Evolutionary conservation across 2,797 vertebrate species (phyloP).

Genomic region (Enteromius unitaeniatus): DNA sequence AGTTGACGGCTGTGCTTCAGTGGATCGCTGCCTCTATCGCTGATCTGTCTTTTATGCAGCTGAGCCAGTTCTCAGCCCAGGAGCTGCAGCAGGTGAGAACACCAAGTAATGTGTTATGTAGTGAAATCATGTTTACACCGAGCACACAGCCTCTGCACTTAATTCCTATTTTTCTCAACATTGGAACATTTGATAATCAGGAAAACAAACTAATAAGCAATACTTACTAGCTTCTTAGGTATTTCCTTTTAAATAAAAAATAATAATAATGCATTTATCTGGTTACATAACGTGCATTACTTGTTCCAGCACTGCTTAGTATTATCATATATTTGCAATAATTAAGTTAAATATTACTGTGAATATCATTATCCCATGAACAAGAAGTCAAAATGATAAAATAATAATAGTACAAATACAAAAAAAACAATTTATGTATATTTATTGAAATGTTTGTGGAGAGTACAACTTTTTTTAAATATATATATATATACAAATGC

Average conservation of each 20-base stretch:
- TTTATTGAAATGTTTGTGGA: too few relatives aligned
- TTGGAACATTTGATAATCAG: background rate
- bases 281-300: background rate
- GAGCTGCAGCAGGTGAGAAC: constrained; percentile 86
- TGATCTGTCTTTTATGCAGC: constrained; percentile 83
- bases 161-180: background rate
- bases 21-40: constrained; percentile 92
- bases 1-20: constrained; percentile 88
- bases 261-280: background rate
- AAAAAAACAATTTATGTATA: too few relatives aligned
- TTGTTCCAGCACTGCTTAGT: background rate
- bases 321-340: background rate
- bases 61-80: constrained; percentile 74
- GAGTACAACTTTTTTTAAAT: too few relatives aligned
- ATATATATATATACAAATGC: too few relatives aligned
- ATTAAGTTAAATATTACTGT: too few relatives aligned
- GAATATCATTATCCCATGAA: too few relatives aligned
- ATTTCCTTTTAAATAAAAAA: background rate
- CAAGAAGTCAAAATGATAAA: too few relatives aligned
- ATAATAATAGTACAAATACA: too few relatives aligned
- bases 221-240: background rate
- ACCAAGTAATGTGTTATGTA: too few relatives aligned
- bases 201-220: background rate
- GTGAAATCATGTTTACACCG: background rate
- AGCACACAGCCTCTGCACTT: background rate